A percentile compares a stretch with the other conserved stretches of the same genome.
Conservation (phyloP, 2,888 invertebrate genomes). For the Rhaphigaster nebulosa region DNA sequence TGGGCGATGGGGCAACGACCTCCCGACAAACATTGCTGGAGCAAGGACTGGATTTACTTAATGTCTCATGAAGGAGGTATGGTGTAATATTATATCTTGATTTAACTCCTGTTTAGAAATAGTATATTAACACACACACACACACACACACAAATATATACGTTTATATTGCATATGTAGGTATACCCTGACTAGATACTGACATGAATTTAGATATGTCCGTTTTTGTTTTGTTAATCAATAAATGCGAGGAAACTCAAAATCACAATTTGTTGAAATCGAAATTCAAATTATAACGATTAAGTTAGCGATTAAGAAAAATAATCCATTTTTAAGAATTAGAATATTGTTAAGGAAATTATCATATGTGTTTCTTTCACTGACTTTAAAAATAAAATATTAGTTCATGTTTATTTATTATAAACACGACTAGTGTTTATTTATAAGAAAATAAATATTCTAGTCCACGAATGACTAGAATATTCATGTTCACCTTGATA, state of each 20-base stretch:
- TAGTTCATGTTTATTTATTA: not conserved
- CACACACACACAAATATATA: no score
- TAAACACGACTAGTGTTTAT: not conserved
- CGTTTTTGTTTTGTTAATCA: no score
- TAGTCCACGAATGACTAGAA: not conserved
- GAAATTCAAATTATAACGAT: not conserved
- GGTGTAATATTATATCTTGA: not conserved
- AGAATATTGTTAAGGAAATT: not conserved
- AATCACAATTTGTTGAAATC: not conserved
- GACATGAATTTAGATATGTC: no score
- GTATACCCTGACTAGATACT: no score
- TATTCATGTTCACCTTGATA: not conserved
- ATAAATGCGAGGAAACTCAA: no score
- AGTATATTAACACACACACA: no score
- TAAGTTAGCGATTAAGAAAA: not conserved
- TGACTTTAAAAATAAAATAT: not conserved
- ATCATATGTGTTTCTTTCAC: not conserved
- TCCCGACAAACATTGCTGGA: not conserved
- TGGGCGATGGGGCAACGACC: constrained; percentile 4
- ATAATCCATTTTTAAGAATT: not conserved
- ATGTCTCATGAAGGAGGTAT: not conserved
- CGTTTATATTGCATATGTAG: no score
- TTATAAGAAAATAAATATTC: not conserved
- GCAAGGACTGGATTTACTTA: constrained; percentile 5
- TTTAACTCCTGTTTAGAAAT: not conserved